phyloP scores from a whole-genome alignment of 2,113 vertebrate genomes.

The Gallinago jamesoni region DNA sequence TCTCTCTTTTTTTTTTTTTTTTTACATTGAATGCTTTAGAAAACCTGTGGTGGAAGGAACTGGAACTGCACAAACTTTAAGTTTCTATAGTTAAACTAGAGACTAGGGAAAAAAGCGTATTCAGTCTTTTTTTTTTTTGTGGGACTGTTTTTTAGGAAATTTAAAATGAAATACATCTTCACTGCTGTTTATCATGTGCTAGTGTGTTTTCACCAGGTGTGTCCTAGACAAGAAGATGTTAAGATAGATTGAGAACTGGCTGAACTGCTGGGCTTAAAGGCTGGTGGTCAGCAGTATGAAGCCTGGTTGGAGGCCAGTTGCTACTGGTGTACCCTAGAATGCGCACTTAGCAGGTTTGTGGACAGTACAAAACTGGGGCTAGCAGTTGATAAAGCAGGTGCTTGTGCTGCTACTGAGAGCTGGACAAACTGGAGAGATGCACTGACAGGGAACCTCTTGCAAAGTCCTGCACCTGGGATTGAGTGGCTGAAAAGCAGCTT shows the following conservation, averaged over 20 bases:
- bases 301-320: neutral
- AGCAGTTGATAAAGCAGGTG: neutral
- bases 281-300: neutral
- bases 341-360: neutral
- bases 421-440: neutral
- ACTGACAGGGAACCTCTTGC: accelerated
- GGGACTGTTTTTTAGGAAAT: neutral
- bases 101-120: neutral
- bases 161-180: neutral
- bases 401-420: neutral
- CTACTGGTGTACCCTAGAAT: neutral
- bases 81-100: neutral
- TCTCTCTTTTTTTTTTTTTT: no score
- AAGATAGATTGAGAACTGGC: neutral
- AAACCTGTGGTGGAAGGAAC: neutral
- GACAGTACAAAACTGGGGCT: neutral
- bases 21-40: neutral
- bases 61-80: neutral
- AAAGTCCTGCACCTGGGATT: neutral
- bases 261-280: neutral
- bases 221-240: neutral
- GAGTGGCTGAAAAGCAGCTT: neutral
- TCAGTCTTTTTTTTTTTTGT: neutral
- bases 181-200: neutral
- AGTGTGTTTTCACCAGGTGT: neutral